Evolutionary conservation across 2,797 vertebrate genomes (phyloP).

Genomic region (Labeo calbasu): DNA sequence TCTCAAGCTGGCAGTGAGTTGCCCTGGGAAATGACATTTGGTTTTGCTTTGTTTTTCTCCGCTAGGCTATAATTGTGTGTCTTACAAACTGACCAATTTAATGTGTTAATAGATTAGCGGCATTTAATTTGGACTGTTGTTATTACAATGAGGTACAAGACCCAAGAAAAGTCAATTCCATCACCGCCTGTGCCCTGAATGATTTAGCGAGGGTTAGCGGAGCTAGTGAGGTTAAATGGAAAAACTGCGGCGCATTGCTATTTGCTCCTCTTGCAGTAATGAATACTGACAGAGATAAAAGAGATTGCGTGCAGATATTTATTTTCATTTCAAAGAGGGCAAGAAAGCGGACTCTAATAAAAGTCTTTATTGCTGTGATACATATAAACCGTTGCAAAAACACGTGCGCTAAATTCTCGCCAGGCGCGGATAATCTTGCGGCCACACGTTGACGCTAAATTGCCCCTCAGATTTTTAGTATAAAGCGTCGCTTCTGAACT

Average conservation of each 20-base stretch:
- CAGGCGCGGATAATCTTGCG: conserved; percentile 50
- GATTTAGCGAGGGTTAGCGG: conserved; percentile 71
- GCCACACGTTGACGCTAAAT: conserved; percentile 12
- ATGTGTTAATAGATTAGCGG: conserved; percentile 69
- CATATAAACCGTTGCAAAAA: conserved; percentile 67
- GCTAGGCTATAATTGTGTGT: conserved; percentile 41
- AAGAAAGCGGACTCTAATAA: conserved; percentile 70
- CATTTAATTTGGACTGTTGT: conserved; percentile 67
- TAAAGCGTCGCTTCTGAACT: conserved; percentile 14
- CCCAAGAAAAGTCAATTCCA: conserved; percentile 69
- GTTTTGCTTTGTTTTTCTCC: conserved; percentile 7
- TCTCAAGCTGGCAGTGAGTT: conserved; percentile 34
- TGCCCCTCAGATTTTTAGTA: conserved; percentile 14
- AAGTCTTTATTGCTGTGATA: conserved; percentile 68
- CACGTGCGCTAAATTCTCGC: conserved; percentile 59
- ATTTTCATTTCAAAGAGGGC: conserved; percentile 74
- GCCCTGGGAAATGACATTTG: conserved; percentile 42
- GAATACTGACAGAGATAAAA: conserved; percentile 71
- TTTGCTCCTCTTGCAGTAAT: conserved; percentile 72
- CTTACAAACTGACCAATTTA: conserved; percentile 57
- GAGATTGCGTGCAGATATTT: conserved; percentile 71
- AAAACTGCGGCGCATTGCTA: conserved; percentile 68
- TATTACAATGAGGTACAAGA: conserved; percentile 76
- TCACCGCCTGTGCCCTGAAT: conserved; percentile 69
- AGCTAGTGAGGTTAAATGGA: conserved; percentile 70